Evolutionary conservation across 1,140 invertebrate genomes (phyloP).

Genomic region (Anastatus disparis): DNA sequence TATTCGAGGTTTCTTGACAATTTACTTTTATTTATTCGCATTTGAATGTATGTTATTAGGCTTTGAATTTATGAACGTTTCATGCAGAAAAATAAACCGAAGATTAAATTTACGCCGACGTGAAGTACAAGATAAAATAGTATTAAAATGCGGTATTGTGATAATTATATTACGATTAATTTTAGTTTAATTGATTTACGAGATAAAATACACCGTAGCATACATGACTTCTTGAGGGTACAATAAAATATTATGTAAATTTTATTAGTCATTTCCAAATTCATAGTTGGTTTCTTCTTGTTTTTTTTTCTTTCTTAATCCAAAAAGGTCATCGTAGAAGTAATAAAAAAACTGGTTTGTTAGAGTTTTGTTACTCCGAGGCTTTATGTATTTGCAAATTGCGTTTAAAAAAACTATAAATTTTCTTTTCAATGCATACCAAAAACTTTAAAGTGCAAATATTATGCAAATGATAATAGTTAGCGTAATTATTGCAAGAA

Average conservation of each 20-base stretch:
- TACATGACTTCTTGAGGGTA: neutral
- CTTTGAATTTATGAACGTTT: too few species aligned
- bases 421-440: conserved; percentile 5
- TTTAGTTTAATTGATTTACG: too few species aligned
- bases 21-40: too few species aligned
- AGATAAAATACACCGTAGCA: neutral
- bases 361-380: conserved; percentile 4
- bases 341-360: conserved; percentile 23
- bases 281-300: too few species aligned
- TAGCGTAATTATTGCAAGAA: conserved; percentile 1
- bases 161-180: too few species aligned
- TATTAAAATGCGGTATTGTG: too few species aligned
- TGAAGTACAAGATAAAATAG: too few species aligned
- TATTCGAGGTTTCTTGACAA: too few species aligned
- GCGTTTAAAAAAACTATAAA: conserved; percentile 1
- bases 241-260: neutral
- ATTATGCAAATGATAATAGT: neutral
- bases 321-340: neutral
- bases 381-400: conserved; percentile 22
- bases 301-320: neutral
- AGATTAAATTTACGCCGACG: too few species aligned
- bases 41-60: too few species aligned
- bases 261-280: conserved; percentile 12
- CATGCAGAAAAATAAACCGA: too few species aligned
- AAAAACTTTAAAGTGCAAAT: neutral